Evolutionary conservation across 2,113 vertebrate species (phyloP), one percentile per base, ranked within the genome.

Genomic region (Boulengeromyrus knoepffleri): DNA sequence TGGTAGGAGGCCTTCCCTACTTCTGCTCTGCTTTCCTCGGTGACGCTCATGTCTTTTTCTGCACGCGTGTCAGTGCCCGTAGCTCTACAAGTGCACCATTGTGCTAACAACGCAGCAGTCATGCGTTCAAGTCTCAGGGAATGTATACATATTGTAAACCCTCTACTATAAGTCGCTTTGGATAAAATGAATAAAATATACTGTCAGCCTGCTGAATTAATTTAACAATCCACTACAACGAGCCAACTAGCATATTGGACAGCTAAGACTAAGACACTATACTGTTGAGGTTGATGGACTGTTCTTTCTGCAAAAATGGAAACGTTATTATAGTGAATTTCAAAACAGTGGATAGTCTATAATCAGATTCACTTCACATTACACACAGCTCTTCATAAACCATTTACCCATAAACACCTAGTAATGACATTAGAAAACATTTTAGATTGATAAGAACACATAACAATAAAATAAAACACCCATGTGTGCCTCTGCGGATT

Each of bases 1-100:
- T 99, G 97, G 99, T 99, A 96, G 92, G 88, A 39, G n/a, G 3
- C 10, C 47, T 84, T 42, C 5, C 31, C 7, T 3, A 15, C n/a
- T 24, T 19, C 56, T 3, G 3, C 42, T 62, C n/a, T 24, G 62
- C 88, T 27, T 27, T 46, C 46, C 27, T 66, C 2, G 0, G 42
- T 45, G 31, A 83, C 17, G 9, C 15, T 80, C 13, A 6, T n/a
- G 56, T 17, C 8, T 66, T 13, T 42, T 24, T 13, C 27, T 12
- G 27, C 66, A 36, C 12, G 27, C 12, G 4, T 27, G 8, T 27
- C 62, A 27, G 9, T 12, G 24, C n/a, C 62, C 9, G n/a, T 66
- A 27, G 8, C 62, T 66, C 62, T 66, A 66, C 62, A 4, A 66
- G n/a, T 66, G 9, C 9, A 27, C 2, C 62, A 31, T 66, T 27